Evolutionary conservation across 2,113 vertebrate genomes (phyloP).

Genomic region (Ancistrus triradiatus): DNA sequence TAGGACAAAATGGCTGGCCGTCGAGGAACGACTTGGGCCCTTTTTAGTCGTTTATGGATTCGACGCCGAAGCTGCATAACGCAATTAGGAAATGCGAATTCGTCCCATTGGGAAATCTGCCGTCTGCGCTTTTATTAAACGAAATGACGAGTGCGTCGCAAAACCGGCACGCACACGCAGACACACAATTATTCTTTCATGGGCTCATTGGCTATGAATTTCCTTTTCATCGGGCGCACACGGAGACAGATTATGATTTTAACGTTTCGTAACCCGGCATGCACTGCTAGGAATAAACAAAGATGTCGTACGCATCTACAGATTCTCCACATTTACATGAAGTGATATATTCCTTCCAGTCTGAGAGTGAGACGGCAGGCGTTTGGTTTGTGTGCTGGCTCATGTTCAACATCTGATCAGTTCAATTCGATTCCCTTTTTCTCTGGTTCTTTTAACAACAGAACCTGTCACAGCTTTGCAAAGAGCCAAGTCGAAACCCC

Average conservation of each 20-base stretch:
- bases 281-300: background rate
- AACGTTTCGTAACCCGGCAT: background rate
- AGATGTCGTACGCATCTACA: too few relatives aligned
- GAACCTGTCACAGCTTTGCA: too few relatives aligned
- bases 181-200: slow-evolving; percentile 3
- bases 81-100: slow-evolving; percentile 24
- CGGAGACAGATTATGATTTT: slow-evolving; percentile 5
- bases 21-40: slow-evolving; percentile 7
- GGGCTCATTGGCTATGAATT: slow-evolving; percentile 12
- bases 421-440: too few relatives aligned
- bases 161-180: background rate
- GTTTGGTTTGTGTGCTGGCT: too few relatives aligned
- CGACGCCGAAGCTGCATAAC: slow-evolving; percentile 18
- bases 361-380: too few relatives aligned
- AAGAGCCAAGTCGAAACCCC: too few relatives aligned
- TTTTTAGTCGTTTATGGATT: slow-evolving; percentile 22
- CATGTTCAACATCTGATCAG: too few relatives aligned
- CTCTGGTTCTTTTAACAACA: too few relatives aligned
- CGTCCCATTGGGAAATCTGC: slow-evolving; percentile 23
- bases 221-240: background rate
- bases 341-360: too few relatives aligned
- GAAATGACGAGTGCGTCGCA: slow-evolving; percentile 8
- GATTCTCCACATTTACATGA: too few relatives aligned
- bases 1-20: slow-evolving; percentile 10
- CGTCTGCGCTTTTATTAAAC: slow-evolving; percentile 18